Evolutionary conservation across 2,113 vertebrate species (phyloP), one percentile per base, ranked within the genome.

Genomic region (Centropristis striata): DNA sequence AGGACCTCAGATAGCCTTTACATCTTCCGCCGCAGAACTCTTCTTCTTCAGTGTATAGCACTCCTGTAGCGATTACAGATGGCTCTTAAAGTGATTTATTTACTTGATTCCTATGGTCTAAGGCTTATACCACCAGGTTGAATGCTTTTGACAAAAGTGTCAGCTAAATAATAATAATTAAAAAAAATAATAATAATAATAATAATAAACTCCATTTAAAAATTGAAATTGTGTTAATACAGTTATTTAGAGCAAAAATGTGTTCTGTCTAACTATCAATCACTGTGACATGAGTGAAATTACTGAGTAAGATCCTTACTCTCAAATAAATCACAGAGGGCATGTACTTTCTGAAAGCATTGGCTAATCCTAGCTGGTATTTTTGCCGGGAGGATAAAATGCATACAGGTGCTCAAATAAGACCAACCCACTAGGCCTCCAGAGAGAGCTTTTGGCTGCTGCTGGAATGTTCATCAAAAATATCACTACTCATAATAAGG

Each of bases 231-330:
- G 37, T 71, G 11, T 58, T 58, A 6, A 46, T 39, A 25, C 47
- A 58, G 25, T 77, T 32, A 78, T 53, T 67, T 67, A n/a, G 4
- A 27, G n/a, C 16, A 42, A 21, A 55, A 0, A 11, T 23, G 20
- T 23, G 8, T 59, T 37, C 10, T 28, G 25, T 32, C 1, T 44
- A 3, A 25, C 23, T 42, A 78, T 78, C 78, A 71, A 58, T 76
- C 67, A 73, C 20, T 27, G 20, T 69, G 68, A 77, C 68, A 58
- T 41, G 46, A 47, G 32, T 80, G 42, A 61, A 78, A 78, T 87
- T 65, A 67, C 11, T 58, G 16, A 68, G 39, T 23, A 5, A 8
- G 46, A 46, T 61, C 1, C 9, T 50, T 16, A 2, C 53, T 54
- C 78, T 63, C 12, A 53, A 60, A n/a, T 59, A 28, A 39, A 61